Percentiles rank a stretch among this genome's conserved stretches.
Conservation (phyloP, 2,797 vertebrate species). For the Netta rufina region DNA sequence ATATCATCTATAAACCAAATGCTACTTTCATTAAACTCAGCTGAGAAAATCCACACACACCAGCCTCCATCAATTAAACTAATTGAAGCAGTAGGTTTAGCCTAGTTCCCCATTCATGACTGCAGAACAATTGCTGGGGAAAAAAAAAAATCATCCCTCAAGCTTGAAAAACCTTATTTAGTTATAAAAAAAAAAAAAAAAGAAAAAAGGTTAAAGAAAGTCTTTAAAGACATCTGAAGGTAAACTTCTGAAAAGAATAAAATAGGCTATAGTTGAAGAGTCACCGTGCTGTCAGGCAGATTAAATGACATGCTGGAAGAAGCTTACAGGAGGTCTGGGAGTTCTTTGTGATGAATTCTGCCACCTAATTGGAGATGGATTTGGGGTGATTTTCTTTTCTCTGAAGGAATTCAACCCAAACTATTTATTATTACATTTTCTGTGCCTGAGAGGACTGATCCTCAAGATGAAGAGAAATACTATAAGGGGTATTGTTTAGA, state of each 20-base stretch:
- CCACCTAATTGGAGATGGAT: neutral
- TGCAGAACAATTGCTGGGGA: conserved; percentile 20
- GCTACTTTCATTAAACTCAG: conserved; percentile 50
- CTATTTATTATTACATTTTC: neutral
- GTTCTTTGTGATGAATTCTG: neutral
- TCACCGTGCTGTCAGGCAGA: neutral
- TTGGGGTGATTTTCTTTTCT: neutral
- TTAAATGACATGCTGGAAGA: neutral
- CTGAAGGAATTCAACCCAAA: neutral
- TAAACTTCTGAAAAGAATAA: conserved; percentile 1
- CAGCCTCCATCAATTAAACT: conserved; percentile 64
- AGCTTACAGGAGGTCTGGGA: neutral
- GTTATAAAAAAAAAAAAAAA: neutral
- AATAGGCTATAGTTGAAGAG: neutral
- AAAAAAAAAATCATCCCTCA: neutral
- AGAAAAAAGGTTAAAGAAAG: neutral
- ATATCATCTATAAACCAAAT: conserved; percentile 24
- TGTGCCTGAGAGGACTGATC: neutral
- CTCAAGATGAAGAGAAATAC: neutral
- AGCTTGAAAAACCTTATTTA: conserved; percentile 16
- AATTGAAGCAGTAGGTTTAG: conserved; percentile 58
- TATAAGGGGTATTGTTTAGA: neutral
- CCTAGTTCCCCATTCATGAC: conserved; percentile 18
- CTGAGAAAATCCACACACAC: conserved; percentile 55
- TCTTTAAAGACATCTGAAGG: neutral